These are phyloP conservation scores for Lepidocyrtoides sp. DNA, from an alignment of 2,888 invertebrate genomes.

Conservation along the genomic window DNA sequence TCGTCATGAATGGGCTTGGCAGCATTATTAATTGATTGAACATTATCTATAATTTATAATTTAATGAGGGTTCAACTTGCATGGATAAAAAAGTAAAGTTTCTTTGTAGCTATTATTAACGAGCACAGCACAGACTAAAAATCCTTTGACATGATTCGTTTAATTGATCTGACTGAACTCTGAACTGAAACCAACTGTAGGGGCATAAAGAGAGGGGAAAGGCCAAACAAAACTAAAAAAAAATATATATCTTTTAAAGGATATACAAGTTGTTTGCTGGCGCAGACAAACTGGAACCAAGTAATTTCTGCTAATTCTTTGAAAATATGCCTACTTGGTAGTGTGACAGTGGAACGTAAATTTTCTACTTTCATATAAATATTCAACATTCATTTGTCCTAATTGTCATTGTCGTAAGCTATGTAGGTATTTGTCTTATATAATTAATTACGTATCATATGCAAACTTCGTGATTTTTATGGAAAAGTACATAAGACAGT, in stretches of 20 bases:
- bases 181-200: neutral
- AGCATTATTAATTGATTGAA: too few species aligned
- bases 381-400: too few species aligned
- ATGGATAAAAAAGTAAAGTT: too few species aligned
- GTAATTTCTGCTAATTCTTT: neutral
- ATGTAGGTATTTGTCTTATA: too few species aligned
- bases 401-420: too few species aligned
- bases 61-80: too few species aligned
- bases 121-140: neutral
- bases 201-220: constrained; percentile 38
- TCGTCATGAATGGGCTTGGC: constrained; percentile 11
- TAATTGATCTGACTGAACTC: constrained; percentile 24
- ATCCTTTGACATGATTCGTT: constrained; percentile 31
- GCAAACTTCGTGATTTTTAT: too few species aligned
- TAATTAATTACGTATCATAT: too few species aligned
- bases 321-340: too few species aligned
- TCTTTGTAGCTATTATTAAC: constrained; percentile 33
- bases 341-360: neutral
- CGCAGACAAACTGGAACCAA: constrained; percentile 60
- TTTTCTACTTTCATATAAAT: constrained; percentile 16
- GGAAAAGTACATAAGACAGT: neutral
- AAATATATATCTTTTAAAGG: neutral
- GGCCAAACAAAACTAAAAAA: neutral
- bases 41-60: too few species aligned
- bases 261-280: neutral